Evolutionary conservation across 1,140 invertebrate genomes (phyloP), one percentile per base, ranked within the genome.

Genomic region (Hyles euphorbiae): DNA sequence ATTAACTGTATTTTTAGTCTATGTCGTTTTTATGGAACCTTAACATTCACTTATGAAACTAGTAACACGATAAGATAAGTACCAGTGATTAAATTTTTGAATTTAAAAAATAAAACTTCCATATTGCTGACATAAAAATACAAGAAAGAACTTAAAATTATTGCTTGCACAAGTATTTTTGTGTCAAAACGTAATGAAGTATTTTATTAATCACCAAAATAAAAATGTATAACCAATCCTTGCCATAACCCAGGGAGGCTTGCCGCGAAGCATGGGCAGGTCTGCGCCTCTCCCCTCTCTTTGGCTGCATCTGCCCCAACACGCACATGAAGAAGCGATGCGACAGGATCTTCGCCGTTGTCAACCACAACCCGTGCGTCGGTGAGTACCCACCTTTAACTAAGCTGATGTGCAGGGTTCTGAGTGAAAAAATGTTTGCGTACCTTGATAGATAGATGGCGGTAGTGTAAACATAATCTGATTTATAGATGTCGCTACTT

Each of bases 331-430:
- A 96, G 91, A 94, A 94, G 71, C 92, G 94, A 67, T 97, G 96
- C 88, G 95, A 97, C 81, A 90, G 93, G 70, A 95, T 96, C 81
- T 97, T 96, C 89, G 92, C 92, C 61, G 92, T 94, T 75, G 94
- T 97, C 75, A 96, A 97, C 91, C 94, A 96, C 88, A 97, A 97
- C 90, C 95, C 95, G 11, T 97, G 96, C 88, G 93, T 97, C 75
- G 95, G 96, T 97, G 92, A 96, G 95, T 94, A 83, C 57, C 64
- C 72, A 72, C 62, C 58, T 52, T 68, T 74, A 71, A 74, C 74
- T 78, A 33, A 67, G 59, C 12, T 71, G 62, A 72, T 34, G 47
- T 51, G 11, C 49, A 59, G 70, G 65, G 77, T 74, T 79, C 76
- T 79, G 82, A 87, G 81, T 78, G 53, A 54, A 54, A 54, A 40